Evolutionary conservation across 1,140 invertebrate species (phyloP).

Genomic region (Goniozus legneri): DNA sequence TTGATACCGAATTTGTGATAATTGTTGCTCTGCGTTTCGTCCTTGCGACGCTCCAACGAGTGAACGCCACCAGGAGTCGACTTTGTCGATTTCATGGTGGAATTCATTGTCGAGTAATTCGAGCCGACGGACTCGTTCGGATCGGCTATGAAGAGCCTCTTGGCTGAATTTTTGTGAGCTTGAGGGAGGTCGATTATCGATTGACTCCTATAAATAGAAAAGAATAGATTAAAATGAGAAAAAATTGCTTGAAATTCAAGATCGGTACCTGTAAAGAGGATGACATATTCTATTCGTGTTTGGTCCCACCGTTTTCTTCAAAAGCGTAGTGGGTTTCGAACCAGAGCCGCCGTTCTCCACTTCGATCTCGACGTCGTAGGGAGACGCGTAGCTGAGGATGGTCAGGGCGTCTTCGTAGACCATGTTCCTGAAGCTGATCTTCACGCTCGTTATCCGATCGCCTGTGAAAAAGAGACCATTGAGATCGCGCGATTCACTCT

Average conservation of each 20-base stretch:
- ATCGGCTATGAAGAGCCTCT: conserved; percentile 52
- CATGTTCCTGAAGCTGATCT: conserved; percentile 82
- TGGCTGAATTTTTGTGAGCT: conserved; percentile 46
- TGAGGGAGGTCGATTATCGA: conserved; percentile 63
- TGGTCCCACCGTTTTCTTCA: conserved; percentile 51
- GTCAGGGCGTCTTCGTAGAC: conserved; percentile 87
- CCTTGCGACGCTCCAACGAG: conserved; percentile 35
- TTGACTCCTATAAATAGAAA: conserved; percentile 52
- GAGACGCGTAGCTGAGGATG: conserved; percentile 87
- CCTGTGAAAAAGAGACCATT: conserved; percentile 61
- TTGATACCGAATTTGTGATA: conserved; percentile 67
- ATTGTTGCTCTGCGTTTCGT: conserved; percentile 33
- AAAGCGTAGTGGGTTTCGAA: conserved; percentile 52
- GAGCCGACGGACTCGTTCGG: conserved; percentile 46
- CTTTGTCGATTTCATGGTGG: conserved; percentile 44
- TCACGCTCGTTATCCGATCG: conserved; percentile 80
- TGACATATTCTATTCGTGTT: conserved; percentile 60
- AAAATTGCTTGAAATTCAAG: background rate
- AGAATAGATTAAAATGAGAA: background rate
- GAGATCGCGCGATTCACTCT: background rate
- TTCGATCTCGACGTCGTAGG: conserved; percentile 76
- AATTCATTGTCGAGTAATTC: conserved; percentile 50
- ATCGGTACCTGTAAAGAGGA: conserved; percentile 58
- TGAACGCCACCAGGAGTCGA: conserved; percentile 35
- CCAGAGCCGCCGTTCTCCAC: conserved; percentile 60